phyloP scores from a whole-genome alignment of 2,797 vertebrate genomes.

The Otolemur crassicaudatus region DNA sequence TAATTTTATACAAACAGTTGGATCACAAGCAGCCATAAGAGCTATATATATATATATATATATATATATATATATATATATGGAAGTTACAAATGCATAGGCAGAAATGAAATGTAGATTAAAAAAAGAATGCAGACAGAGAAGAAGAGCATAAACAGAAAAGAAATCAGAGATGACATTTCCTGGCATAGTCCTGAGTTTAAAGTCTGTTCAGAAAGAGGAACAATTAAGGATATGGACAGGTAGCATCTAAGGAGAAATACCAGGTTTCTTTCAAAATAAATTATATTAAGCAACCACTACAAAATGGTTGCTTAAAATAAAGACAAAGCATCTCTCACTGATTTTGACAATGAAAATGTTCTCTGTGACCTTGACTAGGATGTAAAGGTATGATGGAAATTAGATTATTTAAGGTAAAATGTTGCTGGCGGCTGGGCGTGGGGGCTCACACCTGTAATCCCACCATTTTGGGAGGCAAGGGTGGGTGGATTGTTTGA shows the following conservation, averaged over 20 bases:
- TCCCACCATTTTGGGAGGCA: too few relatives aligned
- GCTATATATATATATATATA: neutral
- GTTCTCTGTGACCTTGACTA: slow-evolving; percentile 20
- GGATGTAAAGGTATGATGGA: neutral
- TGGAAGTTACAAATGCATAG: neutral
- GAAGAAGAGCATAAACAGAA: neutral
- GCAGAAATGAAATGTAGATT: neutral
- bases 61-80: neutral
- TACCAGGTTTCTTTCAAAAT: neutral
- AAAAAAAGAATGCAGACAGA: neutral
- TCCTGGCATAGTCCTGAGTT: neutral
- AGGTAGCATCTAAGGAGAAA: neutral
- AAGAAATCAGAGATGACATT: neutral
- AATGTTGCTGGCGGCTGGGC: neutral
- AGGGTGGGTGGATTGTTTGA: too few relatives aligned
- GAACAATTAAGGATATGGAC: neutral
- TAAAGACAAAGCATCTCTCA: slow-evolving; percentile 38
- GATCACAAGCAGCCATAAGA: neutral
- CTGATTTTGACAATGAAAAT: slow-evolving; percentile 26
- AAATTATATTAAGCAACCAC: neutral
- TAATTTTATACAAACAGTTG: neutral
- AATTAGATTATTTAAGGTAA: neutral
- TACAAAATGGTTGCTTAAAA: neutral
- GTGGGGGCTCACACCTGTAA: too few relatives aligned
- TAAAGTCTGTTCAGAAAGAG: neutral